Base-by-base conservation (phyloP, 2,797 vertebrate species). In the Pseudochromis fuscus region DNA sequence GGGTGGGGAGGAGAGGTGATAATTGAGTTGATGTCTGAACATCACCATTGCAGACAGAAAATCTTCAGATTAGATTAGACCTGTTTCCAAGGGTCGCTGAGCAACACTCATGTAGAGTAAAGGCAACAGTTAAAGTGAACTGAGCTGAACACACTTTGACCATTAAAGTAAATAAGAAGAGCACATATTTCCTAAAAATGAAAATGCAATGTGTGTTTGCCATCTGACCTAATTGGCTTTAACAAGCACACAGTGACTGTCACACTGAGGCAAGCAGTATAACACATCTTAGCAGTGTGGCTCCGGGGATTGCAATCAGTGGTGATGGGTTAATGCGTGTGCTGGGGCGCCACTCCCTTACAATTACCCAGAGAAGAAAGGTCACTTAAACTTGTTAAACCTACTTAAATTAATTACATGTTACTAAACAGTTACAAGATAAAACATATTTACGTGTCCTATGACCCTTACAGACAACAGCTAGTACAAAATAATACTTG, bases 1-100 rank as follows among this genome's bases (percentile, higher is more conserved):
- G 51, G 63, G 33, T 16, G 55, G n/a, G 40, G 62, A 40, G 7
- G 64, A 49, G 62, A 77, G 57, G 55, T 72, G 73, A 44, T 71
- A 63, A 80, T 50, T 66, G 28, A 59, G 53, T 44, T 12, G 31
- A 72, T 38, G 38, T 37, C 46, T 27, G 23, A 64, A 56, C 42
- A 8, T 40, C 76, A 38, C 12, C 19, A 10, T 15, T 2, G 4
- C 8, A 27, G 33, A 57, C 53, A 64, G 28, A 63, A 58, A 28
- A 1, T 23, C 46, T 44, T 71, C 13, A 35, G 49, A 66, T 69
- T 28, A 62, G 35, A 58, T 66, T n/a, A 42, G 21, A 46, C 35
- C 18, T n/a, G 30, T 25, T 51, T 33, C 8, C 19, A 37, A 45
- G 46, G n/a, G 12, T 30, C 16, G 8, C 25, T 35, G 25, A 40